A percentile compares a stretch with the other conserved stretches of the same genome.
These are phyloP conservation scores for Natrix natrix DNA, from an alignment of 2,797 vertebrate species.

Conservation along the genomic window DNA sequence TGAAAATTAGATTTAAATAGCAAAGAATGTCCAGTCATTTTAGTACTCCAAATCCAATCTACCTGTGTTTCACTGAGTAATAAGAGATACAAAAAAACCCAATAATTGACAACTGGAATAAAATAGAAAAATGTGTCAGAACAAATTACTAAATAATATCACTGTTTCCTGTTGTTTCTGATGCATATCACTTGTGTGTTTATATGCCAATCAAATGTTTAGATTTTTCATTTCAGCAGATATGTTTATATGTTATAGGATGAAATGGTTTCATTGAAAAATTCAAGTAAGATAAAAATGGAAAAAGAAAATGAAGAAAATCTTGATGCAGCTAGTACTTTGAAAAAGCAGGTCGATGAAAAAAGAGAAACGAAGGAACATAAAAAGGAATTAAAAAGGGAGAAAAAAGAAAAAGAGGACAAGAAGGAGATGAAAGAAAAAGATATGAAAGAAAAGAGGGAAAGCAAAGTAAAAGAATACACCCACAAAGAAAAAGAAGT, in stretches of 20 bases:
- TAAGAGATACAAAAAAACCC: background rate
- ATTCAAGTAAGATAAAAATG: conserved; percentile 74
- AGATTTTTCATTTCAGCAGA: conserved; percentile 52
- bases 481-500: conserved; percentile 83
- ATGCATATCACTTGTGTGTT: background rate
- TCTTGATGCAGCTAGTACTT: conserved; percentile 72
- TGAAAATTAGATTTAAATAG: background rate
- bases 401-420: conserved; percentile 84
- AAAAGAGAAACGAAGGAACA: conserved; percentile 81
- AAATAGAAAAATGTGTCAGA: background rate
- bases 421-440: conserved; percentile 81
- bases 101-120: background rate
- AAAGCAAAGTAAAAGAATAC: conserved; percentile 80
- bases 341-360: conserved; percentile 83
- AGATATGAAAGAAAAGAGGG: conserved; percentile 86
- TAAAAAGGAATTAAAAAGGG: conserved; percentile 82
- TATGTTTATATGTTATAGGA: conserved; percentile 77
- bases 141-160: background rate
- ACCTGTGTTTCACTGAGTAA: background rate
- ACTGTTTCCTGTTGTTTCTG: background rate
- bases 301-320: conserved; percentile 81
- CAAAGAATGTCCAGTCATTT: background rate
- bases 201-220: background rate
- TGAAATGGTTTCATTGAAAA: conserved; percentile 77
- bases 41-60: background rate